These are phyloP conservation scores for Tricholaema leucomelas DNA, from an alignment of 2,113 vertebrate species.

Conservation along the genomic window DNA sequence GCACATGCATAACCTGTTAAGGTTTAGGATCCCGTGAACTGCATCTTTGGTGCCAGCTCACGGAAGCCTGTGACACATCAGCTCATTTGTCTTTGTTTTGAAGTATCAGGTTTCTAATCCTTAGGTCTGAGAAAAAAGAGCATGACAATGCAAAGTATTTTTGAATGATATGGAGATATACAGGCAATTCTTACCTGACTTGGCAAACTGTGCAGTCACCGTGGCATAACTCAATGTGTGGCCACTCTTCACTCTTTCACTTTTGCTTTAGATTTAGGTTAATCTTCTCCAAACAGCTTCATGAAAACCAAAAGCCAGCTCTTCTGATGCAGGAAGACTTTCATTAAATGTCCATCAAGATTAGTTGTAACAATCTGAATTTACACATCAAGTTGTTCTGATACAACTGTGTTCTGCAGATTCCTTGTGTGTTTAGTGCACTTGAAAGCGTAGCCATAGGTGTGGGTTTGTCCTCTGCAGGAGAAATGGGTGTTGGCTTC, in stretches of 20 bases:
- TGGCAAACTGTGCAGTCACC: neutral
- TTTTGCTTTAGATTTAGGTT: neutral
- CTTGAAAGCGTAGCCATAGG: conserved; percentile 57
- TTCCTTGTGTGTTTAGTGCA: neutral
- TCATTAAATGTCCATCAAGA: neutral
- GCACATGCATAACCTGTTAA: neutral
- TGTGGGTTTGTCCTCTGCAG: conserved; percentile 52
- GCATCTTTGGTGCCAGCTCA: neutral
- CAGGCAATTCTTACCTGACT: neutral
- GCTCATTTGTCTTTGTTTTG: neutral
- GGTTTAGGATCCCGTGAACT: neutral
- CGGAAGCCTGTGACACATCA: neutral
- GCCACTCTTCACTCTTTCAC: neutral
- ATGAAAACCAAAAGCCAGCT: neutral
- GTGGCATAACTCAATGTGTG: neutral
- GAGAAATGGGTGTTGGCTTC: conserved; percentile 50
- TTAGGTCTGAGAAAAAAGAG: neutral
- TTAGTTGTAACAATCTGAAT: neutral
- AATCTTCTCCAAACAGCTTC: neutral
- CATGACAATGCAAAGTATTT: neutral
- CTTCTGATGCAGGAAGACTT: neutral
- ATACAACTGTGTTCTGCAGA: neutral
- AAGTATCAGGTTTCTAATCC: neutral
- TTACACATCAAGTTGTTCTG: neutral
- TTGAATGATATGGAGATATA: neutral